Percentiles rank a stretch among this genome's conserved stretches.
Evolutionary conservation across 2,888 invertebrate genomes (phyloP).

Genomic region (Drosophila pseudotakahashii): DNA sequence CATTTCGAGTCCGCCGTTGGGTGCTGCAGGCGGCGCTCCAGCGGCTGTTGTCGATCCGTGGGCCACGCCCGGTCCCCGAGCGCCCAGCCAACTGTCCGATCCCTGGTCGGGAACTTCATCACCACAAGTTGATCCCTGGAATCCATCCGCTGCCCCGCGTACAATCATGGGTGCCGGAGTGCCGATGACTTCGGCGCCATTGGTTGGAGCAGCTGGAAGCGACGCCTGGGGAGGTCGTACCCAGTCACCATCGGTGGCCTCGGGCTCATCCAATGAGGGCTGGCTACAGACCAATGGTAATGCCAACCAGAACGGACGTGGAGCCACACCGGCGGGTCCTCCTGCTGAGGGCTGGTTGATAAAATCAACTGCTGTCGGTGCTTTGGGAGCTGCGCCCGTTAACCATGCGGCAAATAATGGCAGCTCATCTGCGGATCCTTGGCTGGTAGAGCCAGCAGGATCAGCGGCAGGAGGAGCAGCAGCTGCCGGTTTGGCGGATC

Average conservation of each 20-base stretch:
- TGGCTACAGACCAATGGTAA: constrained; percentile 83
- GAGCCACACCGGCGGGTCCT: constrained; percentile 54
- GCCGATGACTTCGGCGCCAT: constrained; percentile 56
- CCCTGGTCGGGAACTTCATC: constrained; percentile 84
- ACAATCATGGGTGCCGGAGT: constrained; percentile 75
- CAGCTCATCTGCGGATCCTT: constrained; percentile 75
- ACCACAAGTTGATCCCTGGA: constrained; percentile 84
- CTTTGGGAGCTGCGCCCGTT: constrained; percentile 58
- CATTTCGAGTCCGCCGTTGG: constrained; percentile 85
- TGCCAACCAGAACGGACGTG: constrained; percentile 64
- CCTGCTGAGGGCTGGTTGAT: constrained; percentile 80
- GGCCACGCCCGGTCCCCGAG: constrained; percentile 86
- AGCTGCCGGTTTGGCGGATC: constrained; percentile 60
- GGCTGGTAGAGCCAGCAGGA: constrained; percentile 72
- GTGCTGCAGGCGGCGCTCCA: constrained; percentile 77
- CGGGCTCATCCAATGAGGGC: constrained; percentile 84
- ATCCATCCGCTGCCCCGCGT: constrained; percentile 71
- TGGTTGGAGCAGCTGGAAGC: constrained; percentile 35
- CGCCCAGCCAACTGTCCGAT: constrained; percentile 84
- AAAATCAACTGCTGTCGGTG: constrained; percentile 62
- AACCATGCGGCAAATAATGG: constrained; percentile 57
- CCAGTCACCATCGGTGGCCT: constrained; percentile 83
- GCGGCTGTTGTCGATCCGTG: constrained; percentile 88
- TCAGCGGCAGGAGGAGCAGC: constrained; percentile 14
- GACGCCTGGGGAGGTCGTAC: constrained; percentile 82